phyloP scores from a whole-genome alignment of 2,888 invertebrate genomes.

The Prosopocoilus inquinatus region DNA sequence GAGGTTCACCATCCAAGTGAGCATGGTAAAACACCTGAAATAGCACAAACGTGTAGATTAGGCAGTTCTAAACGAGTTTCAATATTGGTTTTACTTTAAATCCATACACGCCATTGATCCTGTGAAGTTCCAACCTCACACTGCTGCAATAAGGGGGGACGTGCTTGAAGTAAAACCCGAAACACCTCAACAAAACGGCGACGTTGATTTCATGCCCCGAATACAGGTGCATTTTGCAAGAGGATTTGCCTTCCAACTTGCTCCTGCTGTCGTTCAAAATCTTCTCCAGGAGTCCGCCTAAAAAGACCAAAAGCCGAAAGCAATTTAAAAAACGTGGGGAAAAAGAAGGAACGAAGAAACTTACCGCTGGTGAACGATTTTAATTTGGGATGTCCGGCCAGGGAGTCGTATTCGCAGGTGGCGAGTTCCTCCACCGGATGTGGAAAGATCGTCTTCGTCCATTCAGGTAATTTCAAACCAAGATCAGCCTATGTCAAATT shows the following conservation, averaged over 20 bases:
- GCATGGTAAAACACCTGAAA: too few relatives aligned
- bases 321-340: too few relatives aligned
- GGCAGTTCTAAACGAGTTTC: too few relatives aligned
- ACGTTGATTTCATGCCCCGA: conserved; percentile 81
- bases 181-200: conserved; percentile 70
- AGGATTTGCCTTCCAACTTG: conserved; percentile 57
- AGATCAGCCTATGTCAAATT: conserved; percentile 50
- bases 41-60: too few relatives aligned
- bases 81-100: conserved; percentile 4
- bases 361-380: conserved; percentile 41
- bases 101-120: conserved; percentile 4
- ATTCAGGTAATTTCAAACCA: conserved; percentile 66
- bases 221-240: conserved; percentile 64
- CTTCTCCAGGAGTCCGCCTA: conserved; percentile 5
- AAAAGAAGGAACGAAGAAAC: too few relatives aligned
- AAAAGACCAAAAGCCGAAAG: conserved; percentile 51
- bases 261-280: conserved; percentile 66
- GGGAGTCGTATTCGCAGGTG: conserved; percentile 65
- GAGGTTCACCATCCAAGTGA: neutral
- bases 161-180: conserved; percentile 61
- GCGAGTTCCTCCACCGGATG: conserved; percentile 64
- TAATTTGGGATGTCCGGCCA: conserved; percentile 68
- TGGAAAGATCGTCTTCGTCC: conserved; percentile 71
- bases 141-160: conserved; percentile 1
- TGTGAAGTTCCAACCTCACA: conserved; percentile 7